Evolutionary conservation across 2,797 vertebrate genomes (phyloP), one percentile per base, ranked within the genome.

Genomic region (Sebastes itinus): DNA sequence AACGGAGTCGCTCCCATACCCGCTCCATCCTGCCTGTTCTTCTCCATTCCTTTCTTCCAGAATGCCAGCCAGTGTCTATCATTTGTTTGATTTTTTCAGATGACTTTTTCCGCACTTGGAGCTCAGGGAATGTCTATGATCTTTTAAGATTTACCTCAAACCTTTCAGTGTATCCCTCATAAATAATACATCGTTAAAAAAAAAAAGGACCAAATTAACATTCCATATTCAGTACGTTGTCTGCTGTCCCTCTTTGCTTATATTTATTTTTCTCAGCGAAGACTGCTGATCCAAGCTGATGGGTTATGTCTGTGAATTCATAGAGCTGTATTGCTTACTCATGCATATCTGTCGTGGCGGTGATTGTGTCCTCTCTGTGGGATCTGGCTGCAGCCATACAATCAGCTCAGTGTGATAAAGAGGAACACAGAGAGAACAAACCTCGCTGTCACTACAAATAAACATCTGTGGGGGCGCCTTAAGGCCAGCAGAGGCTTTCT

Each of bases 371-470:
- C 84, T 81, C 91, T 84, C 82, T 11, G 85, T 64, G 72, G 83
- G 88, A 89, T 87, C 84, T 70, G 82, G 88, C 83, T 64, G 1
- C 78, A 49, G 88, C 86, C 87, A 52, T 74, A 79, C 92, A 92
- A 93, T 93, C 91, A 89, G 91, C 91, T 88, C 84, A 81, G 80
- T 88, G 89, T 88, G 92, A 94, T 92, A 89, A 94, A 94, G 88
- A 87, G 87, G 84, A 91, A 91, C 81, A 83, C 66, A 73, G 88
- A 90, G 89, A 83, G 89, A 93, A 93, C 91, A 93, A 92, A 90
- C 85, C 88, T 85, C 18, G 74, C 89, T 90, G 92, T 93, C 91
- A 89, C 89, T 87, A 87, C 91, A 89, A 91, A 94, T 94, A 89
- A 91, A 93, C 90, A 93, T 94, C 90, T 90, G 86, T 83, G 87